Base-by-base conservation (phyloP, 2,113 vertebrate genomes). In the Dasyprocta punctata region DNA sequence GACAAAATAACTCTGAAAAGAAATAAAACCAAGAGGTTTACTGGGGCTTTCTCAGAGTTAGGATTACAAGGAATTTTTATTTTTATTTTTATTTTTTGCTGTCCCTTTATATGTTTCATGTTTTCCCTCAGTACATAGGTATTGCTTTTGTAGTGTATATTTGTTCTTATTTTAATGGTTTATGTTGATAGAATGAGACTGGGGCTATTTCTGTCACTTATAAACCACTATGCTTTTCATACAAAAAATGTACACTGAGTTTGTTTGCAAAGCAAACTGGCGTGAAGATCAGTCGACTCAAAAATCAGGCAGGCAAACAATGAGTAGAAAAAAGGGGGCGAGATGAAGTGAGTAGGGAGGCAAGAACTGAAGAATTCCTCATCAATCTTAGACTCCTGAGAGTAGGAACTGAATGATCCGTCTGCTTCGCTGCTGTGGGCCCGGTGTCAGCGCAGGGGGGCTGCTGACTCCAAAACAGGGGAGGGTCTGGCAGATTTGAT, bases 1-100 rank as follows among this genome's bases (percentile, higher is more conserved):
- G 24, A 2, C 63, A 89, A 86, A 93, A 38, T 94, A 92, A 60
- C 44, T 90, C n/a, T 71, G 60, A 92, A 91, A 71, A 33, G 22
- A 93, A 84, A 80, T 33, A n/a, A 13, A 20, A 36, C 5, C 5
- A 67, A 87, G 85, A 69, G 3, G 0, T 65, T 89, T 80, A 71
- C 22, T 75, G 36, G 56, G 52, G 26, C 82, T 90, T 95, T 92
- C 36, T 75, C 11, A 52, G 61, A 95, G 87, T 30, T 38, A 19
- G 30, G 2, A 49, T 84, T 77, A 13, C 14, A 85, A 75, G 16
- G 24, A 14, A 41, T 71, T 96, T 56, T 83, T 60, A 52, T 86
- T 89, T 56, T 83, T 60, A 52, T 86, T 89, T 41, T 14, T 82
- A 54, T 87, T 88, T 38, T 65, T 71, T 41, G 16, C n/a, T 61